Evolutionary conservation across 2,888 invertebrate genomes (phyloP).

Genomic region (Leptinotarsa rubiginosa): DNA sequence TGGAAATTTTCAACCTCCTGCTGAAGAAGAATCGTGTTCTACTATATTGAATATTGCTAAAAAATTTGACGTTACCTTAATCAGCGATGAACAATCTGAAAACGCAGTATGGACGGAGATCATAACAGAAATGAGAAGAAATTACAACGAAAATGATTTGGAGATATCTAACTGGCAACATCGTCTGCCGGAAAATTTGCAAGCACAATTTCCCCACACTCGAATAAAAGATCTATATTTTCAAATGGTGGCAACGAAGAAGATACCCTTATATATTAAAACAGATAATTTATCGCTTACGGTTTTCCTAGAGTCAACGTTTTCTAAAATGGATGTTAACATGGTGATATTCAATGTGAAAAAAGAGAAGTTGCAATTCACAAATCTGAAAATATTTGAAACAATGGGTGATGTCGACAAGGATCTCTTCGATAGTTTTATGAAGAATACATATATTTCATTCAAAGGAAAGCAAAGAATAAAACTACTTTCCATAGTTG

Average conservation of each 20-base stretch:
- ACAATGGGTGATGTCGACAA: not conserved
- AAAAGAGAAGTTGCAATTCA: slow-evolving; percentile 1
- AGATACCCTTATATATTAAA: slow-evolving; percentile 3
- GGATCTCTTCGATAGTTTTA: not conserved
- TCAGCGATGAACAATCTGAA: slow-evolving; percentile 27
- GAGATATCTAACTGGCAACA: slow-evolving; percentile 29
- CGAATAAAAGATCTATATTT: slow-evolving; percentile 12
- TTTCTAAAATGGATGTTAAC: not conserved
- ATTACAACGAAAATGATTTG: slow-evolving; percentile 11
- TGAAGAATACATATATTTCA: not conserved
- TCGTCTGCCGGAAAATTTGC: slow-evolving; percentile 16
- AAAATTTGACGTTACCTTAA: slow-evolving; percentile 28
- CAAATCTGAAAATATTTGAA: not conserved
- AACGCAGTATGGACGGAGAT: slow-evolving; percentile 32
- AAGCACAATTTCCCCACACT: slow-evolving; percentile 5
- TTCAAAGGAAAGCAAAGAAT: not conserved
- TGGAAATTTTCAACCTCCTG: slow-evolving; percentile 8
- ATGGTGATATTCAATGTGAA: not conserved
- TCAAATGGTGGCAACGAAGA: not conserved
- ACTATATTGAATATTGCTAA: slow-evolving; percentile 3
- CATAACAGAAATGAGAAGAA: slow-evolving; percentile 18
- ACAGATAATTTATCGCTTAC: slow-evolving; percentile 1
- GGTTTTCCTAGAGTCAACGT: not conserved
- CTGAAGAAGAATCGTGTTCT: not conserved
- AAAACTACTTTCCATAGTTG: not conserved